Percentiles rank a stretch among this genome's conserved stretches.
Evolutionary conservation across 2,888 invertebrate genomes (phyloP).

Genomic region (Yponomeuta cagnagella): DNA sequence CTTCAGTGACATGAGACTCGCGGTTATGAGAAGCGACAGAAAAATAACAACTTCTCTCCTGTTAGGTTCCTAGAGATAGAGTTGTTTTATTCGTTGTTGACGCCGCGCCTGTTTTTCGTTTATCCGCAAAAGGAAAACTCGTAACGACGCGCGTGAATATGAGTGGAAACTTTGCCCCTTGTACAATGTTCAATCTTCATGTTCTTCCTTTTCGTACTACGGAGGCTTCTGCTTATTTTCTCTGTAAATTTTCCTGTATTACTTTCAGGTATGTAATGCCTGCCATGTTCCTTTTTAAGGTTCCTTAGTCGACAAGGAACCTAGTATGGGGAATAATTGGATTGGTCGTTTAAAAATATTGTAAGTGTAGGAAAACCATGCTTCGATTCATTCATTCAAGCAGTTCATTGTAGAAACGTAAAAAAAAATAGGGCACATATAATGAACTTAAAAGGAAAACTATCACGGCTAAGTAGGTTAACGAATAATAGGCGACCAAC

Average conservation of each 20-base stretch:
- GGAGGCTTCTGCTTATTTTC: constrained; percentile 7
- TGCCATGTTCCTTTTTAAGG: not conserved
- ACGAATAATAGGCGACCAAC: too few species aligned
- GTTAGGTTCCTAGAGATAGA: constrained; percentile 3
- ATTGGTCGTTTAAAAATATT: too few species aligned
- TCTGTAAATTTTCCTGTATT: not conserved
- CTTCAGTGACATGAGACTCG: not conserved
- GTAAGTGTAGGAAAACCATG: too few species aligned
- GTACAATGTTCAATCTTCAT: constrained; percentile 13
- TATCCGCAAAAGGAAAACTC: constrained; percentile 10
- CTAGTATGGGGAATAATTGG: too few species aligned
- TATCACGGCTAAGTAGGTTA: too few species aligned
- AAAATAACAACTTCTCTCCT: not conserved
- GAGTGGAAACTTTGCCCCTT: constrained; percentile 2
- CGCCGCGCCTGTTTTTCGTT: constrained; percentile 11
- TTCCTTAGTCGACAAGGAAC: too few species aligned
- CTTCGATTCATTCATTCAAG: too few species aligned
- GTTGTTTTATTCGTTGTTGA: constrained; percentile 5
- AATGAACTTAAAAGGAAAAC: too few species aligned
- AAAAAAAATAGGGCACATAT: too few species aligned
- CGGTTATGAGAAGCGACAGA: constrained; percentile 2
- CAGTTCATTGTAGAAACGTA: too few species aligned
- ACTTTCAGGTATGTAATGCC: not conserved
- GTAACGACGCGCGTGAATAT: constrained; percentile 7
- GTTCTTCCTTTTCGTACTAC: constrained; percentile 2